Conservation (phyloP, 2,888 invertebrate species). For the Drosophila fulvimacula region DNA sequence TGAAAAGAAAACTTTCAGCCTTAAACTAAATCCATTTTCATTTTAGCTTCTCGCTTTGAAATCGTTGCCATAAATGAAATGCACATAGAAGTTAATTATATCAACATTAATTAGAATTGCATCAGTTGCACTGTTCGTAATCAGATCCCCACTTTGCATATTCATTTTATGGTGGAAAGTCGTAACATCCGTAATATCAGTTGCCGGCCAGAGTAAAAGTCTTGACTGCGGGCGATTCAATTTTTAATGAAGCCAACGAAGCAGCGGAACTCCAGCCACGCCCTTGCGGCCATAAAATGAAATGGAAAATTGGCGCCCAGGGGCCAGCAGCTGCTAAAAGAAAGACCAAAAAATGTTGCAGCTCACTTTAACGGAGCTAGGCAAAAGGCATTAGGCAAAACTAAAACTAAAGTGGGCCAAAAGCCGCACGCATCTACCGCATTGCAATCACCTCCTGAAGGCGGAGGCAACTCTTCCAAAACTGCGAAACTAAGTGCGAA, state of each 20-base stretch:
- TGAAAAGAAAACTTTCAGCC: neutral
- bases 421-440: neutral
- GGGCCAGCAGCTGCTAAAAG: slow-evolving; percentile 23
- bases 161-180: slow-evolving; percentile 19
- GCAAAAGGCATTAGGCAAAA: slow-evolving; percentile 48
- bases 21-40: neutral
- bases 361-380: slow-evolving; percentile 42
- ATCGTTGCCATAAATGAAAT: neutral
- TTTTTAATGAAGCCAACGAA: slow-evolving; percentile 58
- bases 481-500: neutral
- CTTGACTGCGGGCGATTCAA: slow-evolving; percentile 55
- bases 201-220: slow-evolving; percentile 43
- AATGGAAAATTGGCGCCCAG: slow-evolving; percentile 59
- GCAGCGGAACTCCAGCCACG: slow-evolving; percentile 17
- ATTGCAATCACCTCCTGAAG: neutral
- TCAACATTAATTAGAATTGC: neutral
- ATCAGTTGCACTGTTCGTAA: neutral
- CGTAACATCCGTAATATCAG: slow-evolving; percentile 35
- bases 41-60: neutral
- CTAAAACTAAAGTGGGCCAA: slow-evolving; percentile 31
- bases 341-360: slow-evolving; percentile 54
- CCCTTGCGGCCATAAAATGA: slow-evolving; percentile 52
- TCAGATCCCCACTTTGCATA: slow-evolving; percentile 32
- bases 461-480: neutral
- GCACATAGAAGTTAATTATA: neutral